A percentile compares a stretch with the other conserved stretches of the same genome.
These are phyloP conservation scores for Stenichneumon culpator DNA, from an alignment of 2,888 invertebrate species.

Conservation along the genomic window DNA sequence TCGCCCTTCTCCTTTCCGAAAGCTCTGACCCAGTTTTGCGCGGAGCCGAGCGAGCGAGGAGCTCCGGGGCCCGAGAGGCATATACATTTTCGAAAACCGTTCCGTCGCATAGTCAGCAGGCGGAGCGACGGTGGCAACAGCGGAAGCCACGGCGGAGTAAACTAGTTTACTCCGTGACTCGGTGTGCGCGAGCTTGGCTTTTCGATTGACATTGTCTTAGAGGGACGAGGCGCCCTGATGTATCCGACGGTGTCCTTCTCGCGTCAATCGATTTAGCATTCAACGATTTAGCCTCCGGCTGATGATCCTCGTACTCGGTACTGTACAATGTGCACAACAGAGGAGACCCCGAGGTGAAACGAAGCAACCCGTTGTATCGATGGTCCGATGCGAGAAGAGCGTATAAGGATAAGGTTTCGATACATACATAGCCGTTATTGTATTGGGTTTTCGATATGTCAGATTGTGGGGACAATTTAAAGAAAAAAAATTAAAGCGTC, in stretches of 20 bases:
- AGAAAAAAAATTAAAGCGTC: neutral
- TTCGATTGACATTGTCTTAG: constrained; percentile 46
- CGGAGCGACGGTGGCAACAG: neutral
- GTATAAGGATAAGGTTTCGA: too few relatives aligned
- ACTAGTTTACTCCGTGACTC: constrained; percentile 59
- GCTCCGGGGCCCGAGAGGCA: constrained; percentile 52
- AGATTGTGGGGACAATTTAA: neutral
- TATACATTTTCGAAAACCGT: constrained; percentile 67
- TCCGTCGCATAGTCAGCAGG: constrained; percentile 44
- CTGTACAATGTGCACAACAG: neutral
- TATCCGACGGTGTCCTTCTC: constrained; percentile 37
- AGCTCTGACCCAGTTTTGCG: constrained; percentile 69
- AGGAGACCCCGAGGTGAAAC: neutral
- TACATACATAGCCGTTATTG: too few relatives aligned
- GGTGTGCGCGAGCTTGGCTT: constrained; percentile 26
- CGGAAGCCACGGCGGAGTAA: constrained; percentile 3
- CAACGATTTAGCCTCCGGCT: constrained; percentile 39
- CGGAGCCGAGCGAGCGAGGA: constrained; percentile 21
- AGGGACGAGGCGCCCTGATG: constrained; percentile 27
- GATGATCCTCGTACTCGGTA: constrained; percentile 29
- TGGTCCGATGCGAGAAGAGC: too few relatives aligned
- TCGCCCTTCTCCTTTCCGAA: constrained; percentile 58
- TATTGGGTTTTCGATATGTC: too few relatives aligned
- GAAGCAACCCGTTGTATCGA: neutral
- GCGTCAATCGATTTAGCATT: constrained; percentile 59